A percentile compares a stretch with the other conserved stretches of the same genome.
Evolutionary conservation across 2,888 invertebrate genomes (phyloP).

Genomic region (Drosophila algonquin): DNA sequence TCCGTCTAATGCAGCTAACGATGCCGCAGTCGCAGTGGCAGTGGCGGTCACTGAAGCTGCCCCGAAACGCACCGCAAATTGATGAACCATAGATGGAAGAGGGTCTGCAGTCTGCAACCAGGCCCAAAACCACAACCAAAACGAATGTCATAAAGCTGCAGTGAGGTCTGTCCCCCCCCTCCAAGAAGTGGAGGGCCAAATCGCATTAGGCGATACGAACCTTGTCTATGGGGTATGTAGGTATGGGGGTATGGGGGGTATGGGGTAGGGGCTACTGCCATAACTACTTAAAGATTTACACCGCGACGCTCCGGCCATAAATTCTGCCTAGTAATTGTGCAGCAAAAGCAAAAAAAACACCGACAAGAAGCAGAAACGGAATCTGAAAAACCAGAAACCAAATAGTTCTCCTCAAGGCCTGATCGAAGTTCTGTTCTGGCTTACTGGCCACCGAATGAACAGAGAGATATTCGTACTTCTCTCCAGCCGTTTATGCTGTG

Average conservation of each 20-base stretch:
- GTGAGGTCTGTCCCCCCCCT: conserved; percentile 28
- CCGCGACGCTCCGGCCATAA: conserved; percentile 60
- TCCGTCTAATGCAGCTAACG: conserved; percentile 44
- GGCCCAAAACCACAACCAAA: conserved; percentile 43
- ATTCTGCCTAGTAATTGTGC: conserved; percentile 65
- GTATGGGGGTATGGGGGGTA: background rate
- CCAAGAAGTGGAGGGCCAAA: conserved; percentile 41
- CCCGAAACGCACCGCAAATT: conserved; percentile 57
- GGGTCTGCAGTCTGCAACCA: background rate
- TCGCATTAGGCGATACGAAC: conserved; percentile 61
- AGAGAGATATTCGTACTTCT: conserved; percentile 24
- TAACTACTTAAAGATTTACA: conserved; percentile 75
- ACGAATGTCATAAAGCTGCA: conserved; percentile 64
- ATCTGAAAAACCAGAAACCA: conserved; percentile 12
- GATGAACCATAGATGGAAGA: conserved; percentile 56
- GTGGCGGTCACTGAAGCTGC: conserved; percentile 26
- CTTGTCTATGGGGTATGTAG: conserved; percentile 52
- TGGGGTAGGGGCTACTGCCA: background rate
- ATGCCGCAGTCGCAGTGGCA: conserved; percentile 15
- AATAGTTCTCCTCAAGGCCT: conserved; percentile 45
- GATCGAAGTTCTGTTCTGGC: conserved; percentile 36
- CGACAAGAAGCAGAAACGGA: conserved; percentile 6
- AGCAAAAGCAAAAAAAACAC: conserved; percentile 12
- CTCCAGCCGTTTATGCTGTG: conserved; percentile 4
- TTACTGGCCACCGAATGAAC: conserved; percentile 11